These are phyloP conservation scores for Percopsis omiscomaycus DNA, from an alignment of 2,797 vertebrate species.

Conservation along the genomic window DNA sequence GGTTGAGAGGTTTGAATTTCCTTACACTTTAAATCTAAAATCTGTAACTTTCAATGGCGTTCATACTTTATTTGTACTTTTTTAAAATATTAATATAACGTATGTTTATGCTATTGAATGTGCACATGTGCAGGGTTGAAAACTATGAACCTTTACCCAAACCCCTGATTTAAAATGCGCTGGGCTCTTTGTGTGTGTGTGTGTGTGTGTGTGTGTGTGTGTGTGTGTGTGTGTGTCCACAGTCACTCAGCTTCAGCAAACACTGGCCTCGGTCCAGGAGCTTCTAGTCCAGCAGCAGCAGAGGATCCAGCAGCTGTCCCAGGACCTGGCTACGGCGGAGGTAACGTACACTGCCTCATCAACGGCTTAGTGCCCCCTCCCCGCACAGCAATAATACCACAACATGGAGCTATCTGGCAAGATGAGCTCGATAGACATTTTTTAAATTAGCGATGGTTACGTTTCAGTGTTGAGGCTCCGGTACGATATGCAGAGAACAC, in stretches of 20 bases:
- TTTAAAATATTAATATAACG: no score
- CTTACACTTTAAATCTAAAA: no score
- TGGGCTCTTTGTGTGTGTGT: not conserved
- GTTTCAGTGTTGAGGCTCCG: conserved; percentile 46
- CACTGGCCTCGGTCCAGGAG: conserved; percentile 90
- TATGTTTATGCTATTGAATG: no score
- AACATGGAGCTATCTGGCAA: no score
- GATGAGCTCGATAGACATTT: conserved; percentile 40
- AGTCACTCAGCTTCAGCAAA: conserved; percentile 94
- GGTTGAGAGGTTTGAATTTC: no score
- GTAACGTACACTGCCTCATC: conserved; percentile 66
- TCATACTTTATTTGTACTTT: no score
- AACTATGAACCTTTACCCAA: no score
- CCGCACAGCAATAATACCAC: not conserved
- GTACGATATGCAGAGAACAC: conserved; percentile 56
- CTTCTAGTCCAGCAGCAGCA: conserved; percentile 93
- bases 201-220: conserved; percentile 20
- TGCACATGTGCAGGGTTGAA: no score
- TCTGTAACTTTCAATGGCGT: no score
- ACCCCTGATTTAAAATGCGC: not conserved
- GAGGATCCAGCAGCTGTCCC: conserved; percentile 92
- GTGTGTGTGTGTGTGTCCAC: conserved; percentile 48
- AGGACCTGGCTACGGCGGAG: conserved; percentile 87
- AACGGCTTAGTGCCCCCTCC: conserved; percentile 3
- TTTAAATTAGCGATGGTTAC: conserved; percentile 42